phyloP scores from a whole-genome alignment of 2,113 vertebrate species.

The Mormyrus iriodes region DNA sequence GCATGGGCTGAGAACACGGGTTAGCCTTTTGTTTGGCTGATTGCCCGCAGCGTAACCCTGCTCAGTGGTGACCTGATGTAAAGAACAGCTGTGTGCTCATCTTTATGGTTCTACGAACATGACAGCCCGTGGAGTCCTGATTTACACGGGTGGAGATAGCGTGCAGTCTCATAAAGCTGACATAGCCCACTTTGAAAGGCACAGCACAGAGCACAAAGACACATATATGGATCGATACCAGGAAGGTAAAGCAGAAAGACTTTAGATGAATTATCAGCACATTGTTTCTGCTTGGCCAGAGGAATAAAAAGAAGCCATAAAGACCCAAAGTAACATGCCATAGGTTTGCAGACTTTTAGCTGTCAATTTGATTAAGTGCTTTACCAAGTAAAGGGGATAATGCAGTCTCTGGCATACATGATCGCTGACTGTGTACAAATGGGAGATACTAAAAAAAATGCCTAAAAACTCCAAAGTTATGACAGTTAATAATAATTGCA shows the following conservation, averaged over 20 bases:
- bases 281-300: background rate
- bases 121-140: slow-evolving; percentile 33
- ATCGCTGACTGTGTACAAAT: background rate
- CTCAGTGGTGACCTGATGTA: slow-evolving; percentile 45
- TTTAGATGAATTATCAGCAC: background rate
- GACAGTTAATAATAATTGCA: background rate
- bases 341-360: background rate
- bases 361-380: background rate
- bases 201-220: background rate
- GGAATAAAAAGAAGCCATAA: background rate
- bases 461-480: background rate
- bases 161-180: background rate
- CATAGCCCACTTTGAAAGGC: background rate
- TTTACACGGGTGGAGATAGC: background rate
- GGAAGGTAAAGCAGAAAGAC: background rate
- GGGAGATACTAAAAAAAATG: background rate
- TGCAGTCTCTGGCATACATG: background rate
- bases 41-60: slow-evolving; percentile 34
- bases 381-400: background rate
- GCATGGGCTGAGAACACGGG: slow-evolving; percentile 13
- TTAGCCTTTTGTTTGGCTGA: slow-evolving; percentile 39
- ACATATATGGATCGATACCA: background rate
- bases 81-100: slow-evolving; percentile 52
- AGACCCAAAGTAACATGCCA: background rate
- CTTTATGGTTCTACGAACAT: slow-evolving; percentile 40